These are phyloP conservation scores for Polydrusus tereticollis DNA, from an alignment of 2,888 invertebrate species.

Conservation along the genomic window DNA sequence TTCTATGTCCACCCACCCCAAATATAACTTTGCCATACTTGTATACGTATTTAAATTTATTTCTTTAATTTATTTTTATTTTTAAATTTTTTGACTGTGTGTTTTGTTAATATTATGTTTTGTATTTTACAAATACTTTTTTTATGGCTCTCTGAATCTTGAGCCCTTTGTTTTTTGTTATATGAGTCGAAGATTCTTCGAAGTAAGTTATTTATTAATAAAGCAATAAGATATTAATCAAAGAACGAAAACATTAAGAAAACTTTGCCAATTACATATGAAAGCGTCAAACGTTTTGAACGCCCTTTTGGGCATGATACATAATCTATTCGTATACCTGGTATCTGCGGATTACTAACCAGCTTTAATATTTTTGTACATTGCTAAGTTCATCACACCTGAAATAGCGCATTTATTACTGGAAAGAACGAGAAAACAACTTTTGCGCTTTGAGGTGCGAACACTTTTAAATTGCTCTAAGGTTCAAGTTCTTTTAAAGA, in stretches of 20 bases:
- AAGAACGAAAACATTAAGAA: background rate
- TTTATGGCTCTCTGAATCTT: too few relatives aligned
- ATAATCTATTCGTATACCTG: background rate
- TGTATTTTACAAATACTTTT: too few relatives aligned
- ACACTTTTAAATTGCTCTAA: too few relatives aligned
- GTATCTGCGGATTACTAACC: background rate
- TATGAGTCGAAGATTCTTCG: background rate
- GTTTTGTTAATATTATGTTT: too few relatives aligned
- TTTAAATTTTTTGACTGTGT: too few relatives aligned
- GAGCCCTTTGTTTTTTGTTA: background rate
- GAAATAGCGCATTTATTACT: background rate
- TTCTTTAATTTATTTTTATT: too few relatives aligned
- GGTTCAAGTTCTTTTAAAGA: too few relatives aligned
- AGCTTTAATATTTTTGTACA: background rate
- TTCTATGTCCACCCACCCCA: too few relatives aligned
- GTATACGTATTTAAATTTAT: too few relatives aligned
- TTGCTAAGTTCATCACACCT: background rate
- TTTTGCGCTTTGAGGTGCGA: too few relatives aligned
- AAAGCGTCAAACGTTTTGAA: background rate
- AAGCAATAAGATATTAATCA: slow-evolving; percentile 5
- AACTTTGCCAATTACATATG: background rate
- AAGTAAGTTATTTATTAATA: background rate
- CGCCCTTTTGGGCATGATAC: background rate
- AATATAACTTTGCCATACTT: too few relatives aligned
- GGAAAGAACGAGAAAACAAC: too few relatives aligned